Conservation (phyloP, 2,797 vertebrate genomes). For the Carduelis carduelis region DNA sequence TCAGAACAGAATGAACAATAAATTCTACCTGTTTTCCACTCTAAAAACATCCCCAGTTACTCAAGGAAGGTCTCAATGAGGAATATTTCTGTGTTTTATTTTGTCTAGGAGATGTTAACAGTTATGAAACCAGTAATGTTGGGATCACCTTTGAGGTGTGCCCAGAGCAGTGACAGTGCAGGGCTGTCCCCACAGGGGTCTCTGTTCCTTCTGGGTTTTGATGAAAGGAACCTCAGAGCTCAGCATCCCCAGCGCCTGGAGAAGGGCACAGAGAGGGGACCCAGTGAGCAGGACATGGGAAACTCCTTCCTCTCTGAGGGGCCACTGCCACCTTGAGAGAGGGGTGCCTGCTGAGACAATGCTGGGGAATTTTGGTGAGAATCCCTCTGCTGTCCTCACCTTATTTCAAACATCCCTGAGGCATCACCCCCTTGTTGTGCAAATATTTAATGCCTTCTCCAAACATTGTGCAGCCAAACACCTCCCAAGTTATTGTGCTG, state of each 20-base stretch:
- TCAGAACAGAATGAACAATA: not conserved
- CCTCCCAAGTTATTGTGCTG: not conserved
- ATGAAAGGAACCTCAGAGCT: not conserved
- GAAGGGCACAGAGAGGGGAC: not conserved
- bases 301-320: not conserved
- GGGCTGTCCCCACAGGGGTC: not conserved
- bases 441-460: slow-evolving; percentile 25
- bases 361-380: not conserved
- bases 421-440: not conserved
- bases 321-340: not conserved
- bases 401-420: not conserved
- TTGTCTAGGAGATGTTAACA: not conserved
- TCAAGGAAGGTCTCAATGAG: not conserved
- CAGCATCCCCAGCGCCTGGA: not conserved
- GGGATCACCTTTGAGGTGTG: not conserved
- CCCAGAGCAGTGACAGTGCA: not conserved
- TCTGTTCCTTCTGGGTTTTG: not conserved
- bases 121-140: not conserved
- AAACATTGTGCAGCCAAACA: slow-evolving; percentile 45
- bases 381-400: not conserved
- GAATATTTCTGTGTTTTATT: not conserved
- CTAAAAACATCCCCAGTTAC: not conserved
- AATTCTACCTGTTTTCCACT: not conserved
- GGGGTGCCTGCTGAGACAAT: not conserved
- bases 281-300: not conserved